Base-by-base conservation (phyloP, 1,140 invertebrate species). In the Diorhabda carinulata region DNA sequence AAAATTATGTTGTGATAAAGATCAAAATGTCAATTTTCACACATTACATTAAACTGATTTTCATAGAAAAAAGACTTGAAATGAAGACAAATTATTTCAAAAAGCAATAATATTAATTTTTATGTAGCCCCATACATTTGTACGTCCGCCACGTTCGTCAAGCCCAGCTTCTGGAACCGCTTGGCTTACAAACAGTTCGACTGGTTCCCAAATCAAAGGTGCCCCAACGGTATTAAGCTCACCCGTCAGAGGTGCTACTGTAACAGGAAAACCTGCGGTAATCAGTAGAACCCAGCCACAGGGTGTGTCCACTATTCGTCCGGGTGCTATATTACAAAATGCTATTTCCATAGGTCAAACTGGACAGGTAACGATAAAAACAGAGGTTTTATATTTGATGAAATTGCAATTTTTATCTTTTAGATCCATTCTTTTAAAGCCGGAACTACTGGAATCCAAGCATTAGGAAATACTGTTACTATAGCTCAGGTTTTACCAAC, bases 121-220 rank as follows among this genome's bases (percentile, higher is more conserved):
- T 42, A n/a, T 56, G 8, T 41, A 65, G 65, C 9, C 65, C 40
- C 65, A 67, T 10, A 8, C 44, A 8, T 68, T 68, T 68, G 61
- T 68, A 43, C 7, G 67, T 6, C 61, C 67, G 7, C 61, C 67
- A 2, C 44, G 79, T 45, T 76, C 79, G 10, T 78, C 78, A 4
- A 81, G 79, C 69, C 79, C 80, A 10, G 79, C 80, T 41, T 77
- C 75, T 61, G 78, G 78, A 44, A 78, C 76, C 42, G 76, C 79
- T 10, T 80, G 79, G 79, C 68, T 79, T 44, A 78, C 74, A 10
- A 81, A 74, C 64, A 67, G 74, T 43, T 74, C 78, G 6, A 80
- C 78, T 69, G 78, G 78, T 9, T 75, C 78, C n/a, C 79, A 80
- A 65, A 76, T 79, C 41, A 80, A 81, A 70, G 77, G 71, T 8